Conservation (phyloP, 2,888 invertebrate genomes). For the Tenthredo livida region DNA sequence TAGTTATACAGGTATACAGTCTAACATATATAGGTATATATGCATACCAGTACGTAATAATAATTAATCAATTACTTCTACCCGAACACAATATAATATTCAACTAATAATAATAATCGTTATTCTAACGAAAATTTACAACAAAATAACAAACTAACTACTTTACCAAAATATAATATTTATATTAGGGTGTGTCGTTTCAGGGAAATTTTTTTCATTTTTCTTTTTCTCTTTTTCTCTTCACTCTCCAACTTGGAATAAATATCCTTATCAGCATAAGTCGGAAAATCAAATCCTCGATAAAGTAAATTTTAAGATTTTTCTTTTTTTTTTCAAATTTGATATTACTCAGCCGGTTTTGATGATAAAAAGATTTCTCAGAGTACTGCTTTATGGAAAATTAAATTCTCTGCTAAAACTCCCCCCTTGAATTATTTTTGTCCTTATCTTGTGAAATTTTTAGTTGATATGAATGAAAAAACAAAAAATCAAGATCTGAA, state of each 20-base stretch:
- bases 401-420: too few species aligned
- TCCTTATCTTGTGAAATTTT: too few species aligned
- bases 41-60: neutral
- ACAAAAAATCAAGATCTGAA: too few species aligned
- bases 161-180: conserved; percentile 1
- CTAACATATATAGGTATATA: neutral
- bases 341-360: too few species aligned
- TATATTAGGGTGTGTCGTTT: conserved; percentile 3
- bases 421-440: too few species aligned
- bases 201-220: neutral
- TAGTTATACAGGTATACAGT: neutral
- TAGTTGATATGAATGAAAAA: too few species aligned
- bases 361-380: too few species aligned
- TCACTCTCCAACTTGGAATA: neutral
- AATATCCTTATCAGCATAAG: neutral
- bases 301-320: too few species aligned
- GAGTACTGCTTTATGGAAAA: too few species aligned
- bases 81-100: neutral
- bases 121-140: neutral
- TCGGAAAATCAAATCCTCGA: too few species aligned
- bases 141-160: neutral
- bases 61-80: neutral
- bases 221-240: neutral
- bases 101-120: neutral
- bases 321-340: too few species aligned